Evolutionary conservation across 2,113 vertebrate genomes (phyloP), one percentile per base, ranked within the genome.

Genomic region (Drymodes brunneopygia): DNA sequence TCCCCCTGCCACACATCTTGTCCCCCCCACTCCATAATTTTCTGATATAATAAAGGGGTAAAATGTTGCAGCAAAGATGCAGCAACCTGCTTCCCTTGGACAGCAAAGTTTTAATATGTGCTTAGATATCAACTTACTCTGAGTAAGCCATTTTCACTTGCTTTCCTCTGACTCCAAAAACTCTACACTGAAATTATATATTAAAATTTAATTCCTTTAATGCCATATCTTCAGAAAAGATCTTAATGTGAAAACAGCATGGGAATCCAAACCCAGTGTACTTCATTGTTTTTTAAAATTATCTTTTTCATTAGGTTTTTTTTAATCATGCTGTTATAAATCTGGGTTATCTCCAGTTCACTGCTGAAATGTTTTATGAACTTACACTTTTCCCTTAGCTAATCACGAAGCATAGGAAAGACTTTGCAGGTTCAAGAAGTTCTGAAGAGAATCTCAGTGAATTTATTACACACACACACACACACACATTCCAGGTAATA

Each of bases 401-500:
- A 70, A 65, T 75, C 56, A 83, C 18, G 50, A 94, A 64, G n/a
- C 42, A 29, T 18, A 88, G 44, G 84, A 38, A 64, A 79, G 61
- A 74, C 56, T 82, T 81, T 8, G 9, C 19, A 87, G n/a, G 33
- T 48, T 83, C 48, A 83, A 70, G 35, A 88, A 77, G 69, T 67
- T 75, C 50, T 14, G 65, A 92, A 94, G 75, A 94, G 20, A 93
- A 92, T 79, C 35, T 82, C 65, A 58, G 3, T 35, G 71, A 90
- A 20, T 96, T 97, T 92, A 95, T 95, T 94, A 54, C 22, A 75
- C 28, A 78, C 25, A 73, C n/a, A 71, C 36, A 54, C 22, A 75
- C 28, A 78, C 25, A 73, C n/a, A 71, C 36, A 80, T 57, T 48
- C 72, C 62, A 82, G 71, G 62, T 56, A 92, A 74, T 83, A 89